Evolutionary conservation across 2,888 invertebrate genomes (phyloP).

Genomic region (Anoplius nigerrimus): DNA sequence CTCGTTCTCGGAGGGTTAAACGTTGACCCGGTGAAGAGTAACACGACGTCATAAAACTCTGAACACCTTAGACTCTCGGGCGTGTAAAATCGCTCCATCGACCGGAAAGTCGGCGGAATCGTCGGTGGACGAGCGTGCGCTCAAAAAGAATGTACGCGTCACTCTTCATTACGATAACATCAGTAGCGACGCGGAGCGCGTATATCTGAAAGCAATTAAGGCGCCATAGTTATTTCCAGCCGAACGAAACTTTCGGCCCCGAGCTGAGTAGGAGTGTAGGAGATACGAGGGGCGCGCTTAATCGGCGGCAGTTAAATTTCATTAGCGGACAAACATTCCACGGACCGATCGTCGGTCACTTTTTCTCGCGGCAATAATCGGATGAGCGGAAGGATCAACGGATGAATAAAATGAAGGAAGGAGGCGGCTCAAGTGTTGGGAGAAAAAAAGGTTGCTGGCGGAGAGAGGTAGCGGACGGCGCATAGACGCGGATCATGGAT

Average conservation of each 20-base stretch:
- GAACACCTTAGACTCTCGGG: no score
- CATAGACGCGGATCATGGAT: not conserved
- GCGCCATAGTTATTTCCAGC: conserved; percentile 17
- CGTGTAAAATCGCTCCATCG: no score
- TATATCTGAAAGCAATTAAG: conserved; percentile 35
- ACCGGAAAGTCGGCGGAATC: no score
- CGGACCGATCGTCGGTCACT: conserved; percentile 43
- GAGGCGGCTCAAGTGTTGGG: no score
- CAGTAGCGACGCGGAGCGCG: conserved; percentile 15
- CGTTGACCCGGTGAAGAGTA: no score
- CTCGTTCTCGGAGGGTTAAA: no score
- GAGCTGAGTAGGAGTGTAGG: conserved; percentile 11
- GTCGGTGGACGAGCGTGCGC: not conserved
- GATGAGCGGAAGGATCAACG: not conserved
- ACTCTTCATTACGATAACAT: conserved; percentile 38
- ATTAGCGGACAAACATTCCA: conserved; percentile 43
- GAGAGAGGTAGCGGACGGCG: no score
- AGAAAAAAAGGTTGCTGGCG: not conserved
- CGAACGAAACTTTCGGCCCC: conserved; percentile 24
- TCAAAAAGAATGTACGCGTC: conserved; percentile 22
- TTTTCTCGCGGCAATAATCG: conserved; percentile 38
- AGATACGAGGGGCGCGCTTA: conserved; percentile 26
- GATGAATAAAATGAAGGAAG: no score
- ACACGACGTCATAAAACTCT: no score
- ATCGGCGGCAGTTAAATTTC: conserved; percentile 49